Conservation (phyloP, 53 echinoderm and acorn worm genomes). For the Hippasteria phrygiana region DNA sequence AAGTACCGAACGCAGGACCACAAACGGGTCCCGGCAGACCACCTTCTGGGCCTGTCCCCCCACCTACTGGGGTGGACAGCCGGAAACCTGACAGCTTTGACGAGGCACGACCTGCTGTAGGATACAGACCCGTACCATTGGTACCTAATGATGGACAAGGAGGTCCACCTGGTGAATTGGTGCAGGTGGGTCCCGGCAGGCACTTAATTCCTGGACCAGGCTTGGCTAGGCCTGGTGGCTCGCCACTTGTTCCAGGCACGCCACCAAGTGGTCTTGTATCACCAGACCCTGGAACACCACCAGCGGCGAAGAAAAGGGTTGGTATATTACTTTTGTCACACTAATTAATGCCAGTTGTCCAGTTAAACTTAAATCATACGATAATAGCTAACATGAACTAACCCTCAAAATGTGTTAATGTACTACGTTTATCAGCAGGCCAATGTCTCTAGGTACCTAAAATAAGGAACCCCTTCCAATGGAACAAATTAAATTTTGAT, state of each 20-base stretch:
- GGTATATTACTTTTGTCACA: not conserved
- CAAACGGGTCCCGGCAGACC: conserved; percentile 52
- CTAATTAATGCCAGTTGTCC: not conserved
- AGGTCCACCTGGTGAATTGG: conserved; percentile 8
- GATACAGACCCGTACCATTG: conserved; percentile 14
- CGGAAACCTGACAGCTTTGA: conserved; percentile 24
- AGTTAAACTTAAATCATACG: not conserved
- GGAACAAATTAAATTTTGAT: too few relatives aligned
- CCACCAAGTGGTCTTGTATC: conserved; percentile 38
- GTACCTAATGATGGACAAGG: conserved; percentile 14
- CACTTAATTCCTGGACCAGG: conserved; percentile 23
- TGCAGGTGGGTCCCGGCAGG: conserved; percentile 36
- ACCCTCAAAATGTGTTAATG: not conserved
- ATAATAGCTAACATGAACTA: not conserved
- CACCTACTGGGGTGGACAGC: conserved; percentile 21
- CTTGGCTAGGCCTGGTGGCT: not conserved
- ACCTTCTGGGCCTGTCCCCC: conserved; percentile 6
- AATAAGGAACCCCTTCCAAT: too few relatives aligned
- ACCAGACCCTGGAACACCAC: conserved; percentile 44
- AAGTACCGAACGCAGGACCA: conserved; percentile 1
- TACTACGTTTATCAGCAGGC: too few relatives aligned
- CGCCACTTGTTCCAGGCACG: conserved; percentile 1
- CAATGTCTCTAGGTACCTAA: too few relatives aligned
- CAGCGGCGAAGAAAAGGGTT: conserved; percentile 65
- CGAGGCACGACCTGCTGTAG: not conserved